A percentile compares a stretch with the other conserved stretches of the same genome.
Conservation (phyloP, 2,113 vertebrate species). For the Daphoenositta chrysoptera region DNA sequence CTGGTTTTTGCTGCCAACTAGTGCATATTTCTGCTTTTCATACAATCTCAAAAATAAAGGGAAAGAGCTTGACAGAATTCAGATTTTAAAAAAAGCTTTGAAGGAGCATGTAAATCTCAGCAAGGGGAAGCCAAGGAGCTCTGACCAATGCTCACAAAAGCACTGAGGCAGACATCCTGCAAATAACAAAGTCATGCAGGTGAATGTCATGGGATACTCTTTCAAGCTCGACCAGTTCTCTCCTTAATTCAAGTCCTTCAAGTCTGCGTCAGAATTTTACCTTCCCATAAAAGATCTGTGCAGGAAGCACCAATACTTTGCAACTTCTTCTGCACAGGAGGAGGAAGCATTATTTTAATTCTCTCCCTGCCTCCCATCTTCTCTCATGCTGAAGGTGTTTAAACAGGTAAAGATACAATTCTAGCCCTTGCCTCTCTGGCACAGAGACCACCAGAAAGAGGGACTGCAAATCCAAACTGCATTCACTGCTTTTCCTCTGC, state of each 20-base stretch:
- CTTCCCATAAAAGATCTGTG: not conserved
- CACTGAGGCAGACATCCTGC: not conserved
- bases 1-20: not conserved
- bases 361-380: not conserved
- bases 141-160: not conserved
- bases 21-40: not conserved
- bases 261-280: not conserved
- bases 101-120: not conserved
- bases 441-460: not conserved
- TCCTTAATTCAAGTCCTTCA: not conserved
- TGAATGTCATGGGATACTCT: not conserved
- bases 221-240: not conserved
- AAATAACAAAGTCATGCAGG: not conserved
- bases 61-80: not conserved
- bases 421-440: not conserved
- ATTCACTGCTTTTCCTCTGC: not conserved
- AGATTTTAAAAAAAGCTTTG: not conserved
- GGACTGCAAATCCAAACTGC: rapidly evolving
- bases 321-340: not conserved
- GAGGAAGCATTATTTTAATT: not conserved
- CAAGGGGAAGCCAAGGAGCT: not conserved
- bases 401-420: not conserved
- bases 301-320: not conserved
- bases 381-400: not conserved
- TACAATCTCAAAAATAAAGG: not conserved